A percentile compares a stretch with the other conserved stretches of the same genome.
These are phyloP conservation scores for Ladona fulva DNA, from an alignment of 1,140 invertebrate species.

Conservation along the genomic window DNA sequence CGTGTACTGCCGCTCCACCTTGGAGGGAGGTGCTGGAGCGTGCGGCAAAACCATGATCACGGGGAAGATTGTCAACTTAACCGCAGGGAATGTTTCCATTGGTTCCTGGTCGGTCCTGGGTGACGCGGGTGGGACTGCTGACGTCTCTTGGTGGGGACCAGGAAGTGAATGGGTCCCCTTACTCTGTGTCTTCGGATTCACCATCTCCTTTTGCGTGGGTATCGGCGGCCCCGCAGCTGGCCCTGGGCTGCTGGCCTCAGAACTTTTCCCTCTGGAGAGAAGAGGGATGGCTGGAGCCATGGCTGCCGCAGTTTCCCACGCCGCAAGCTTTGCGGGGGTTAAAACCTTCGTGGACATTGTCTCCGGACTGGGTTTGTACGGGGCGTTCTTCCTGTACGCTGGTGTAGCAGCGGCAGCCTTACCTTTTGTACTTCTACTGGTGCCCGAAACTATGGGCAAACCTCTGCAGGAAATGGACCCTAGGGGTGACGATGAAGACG, in stretches of 20 bases:
- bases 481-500: not conserved
- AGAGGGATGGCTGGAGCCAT: conserved; percentile 73
- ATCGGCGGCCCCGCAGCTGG: conserved; percentile 64
- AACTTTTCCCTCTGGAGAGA: conserved; percentile 77
- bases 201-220: conserved; percentile 71
- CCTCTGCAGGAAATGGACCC: conserved; percentile 1
- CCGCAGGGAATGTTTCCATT: not conserved
- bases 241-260: conserved; percentile 77
- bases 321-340: conserved; percentile 78
- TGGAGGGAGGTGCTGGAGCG: conserved; percentile 60
- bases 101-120: not conserved
- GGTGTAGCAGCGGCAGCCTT: conserved; percentile 71
- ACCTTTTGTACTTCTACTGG: conserved; percentile 72
- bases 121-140: not conserved
- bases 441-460: conserved; percentile 80
- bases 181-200: conserved; percentile 35
- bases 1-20: conserved; percentile 48
- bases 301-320: conserved; percentile 76
- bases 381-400: conserved; percentile 82
- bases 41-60: conserved; percentile 74
- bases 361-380: conserved; percentile 60
- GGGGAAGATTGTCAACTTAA: conserved; percentile 14
- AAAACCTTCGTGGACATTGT: conserved; percentile 80
- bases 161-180: conserved; percentile 35
- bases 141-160: conserved; percentile 22